These are phyloP conservation scores for Halcyon leucocephala DNA, from an alignment of 2,797 vertebrate genomes.

Conservation along the genomic window DNA sequence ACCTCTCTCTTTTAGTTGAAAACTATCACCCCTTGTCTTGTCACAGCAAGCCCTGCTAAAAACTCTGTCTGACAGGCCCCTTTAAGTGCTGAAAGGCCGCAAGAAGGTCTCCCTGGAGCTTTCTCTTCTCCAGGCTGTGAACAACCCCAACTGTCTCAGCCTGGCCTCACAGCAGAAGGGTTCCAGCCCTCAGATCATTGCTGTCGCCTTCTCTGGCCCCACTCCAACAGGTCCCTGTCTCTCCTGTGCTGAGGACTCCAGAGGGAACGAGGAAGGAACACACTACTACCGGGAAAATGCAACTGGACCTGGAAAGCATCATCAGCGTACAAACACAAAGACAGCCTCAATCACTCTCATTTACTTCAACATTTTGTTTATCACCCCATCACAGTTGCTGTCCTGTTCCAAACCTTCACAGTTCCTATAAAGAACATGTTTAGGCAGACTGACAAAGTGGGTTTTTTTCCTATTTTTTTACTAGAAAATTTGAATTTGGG, in stretches of 20 bases:
- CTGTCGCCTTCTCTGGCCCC: no score
- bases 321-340: neutral
- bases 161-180: no score
- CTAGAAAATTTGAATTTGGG: neutral
- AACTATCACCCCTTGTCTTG: no score
- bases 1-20: no score
- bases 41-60: no score
- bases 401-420: neutral
- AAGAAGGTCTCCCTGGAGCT: neutral
- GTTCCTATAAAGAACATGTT: neutral
- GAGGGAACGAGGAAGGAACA: neutral
- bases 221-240: no score
- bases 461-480: neutral
- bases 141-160: neutral
- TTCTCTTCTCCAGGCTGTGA: neutral
- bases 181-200: no score
- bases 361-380: slow-evolving; percentile 7
- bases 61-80: no score
- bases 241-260: neutral
- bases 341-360: neutral
- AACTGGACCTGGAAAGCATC: neutral
- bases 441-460: neutral
- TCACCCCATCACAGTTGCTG: neutral
- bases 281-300: neutral
- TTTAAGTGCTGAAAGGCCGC: no score